phyloP scores from a whole-genome alignment of 1,140 invertebrate genomes.

The Drosophila mojavensis region DNA sequence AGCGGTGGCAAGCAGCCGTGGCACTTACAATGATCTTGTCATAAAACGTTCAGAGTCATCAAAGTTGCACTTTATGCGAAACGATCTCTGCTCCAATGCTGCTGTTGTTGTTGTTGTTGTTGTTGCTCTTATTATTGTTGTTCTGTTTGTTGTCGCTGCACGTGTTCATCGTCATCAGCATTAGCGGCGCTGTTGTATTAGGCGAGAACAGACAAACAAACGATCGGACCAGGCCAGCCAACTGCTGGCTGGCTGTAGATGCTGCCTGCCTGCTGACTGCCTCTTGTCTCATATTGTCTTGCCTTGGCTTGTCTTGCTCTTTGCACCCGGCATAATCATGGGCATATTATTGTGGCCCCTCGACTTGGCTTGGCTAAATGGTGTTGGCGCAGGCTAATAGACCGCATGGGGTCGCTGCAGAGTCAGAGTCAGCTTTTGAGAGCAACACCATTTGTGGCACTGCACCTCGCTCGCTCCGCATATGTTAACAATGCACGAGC shows the following conservation, averaged over 20 bases:
- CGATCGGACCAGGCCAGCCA: neutral
- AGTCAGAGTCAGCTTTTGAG: slow-evolving; percentile 15
- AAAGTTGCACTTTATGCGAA: slow-evolving; percentile 82
- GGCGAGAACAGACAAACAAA: slow-evolving; percentile 67
- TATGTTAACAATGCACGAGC: slow-evolving; percentile 12
- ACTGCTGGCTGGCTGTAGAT: neutral
- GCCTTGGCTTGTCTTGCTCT: slow-evolving; percentile 40
- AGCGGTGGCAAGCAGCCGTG: slow-evolving; percentile 3
- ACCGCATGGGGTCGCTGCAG: slow-evolving; percentile 62
- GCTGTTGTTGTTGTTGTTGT: slow-evolving; percentile 38
- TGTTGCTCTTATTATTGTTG: slow-evolving; percentile 25
- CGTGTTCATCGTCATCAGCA: slow-evolving; percentile 75
- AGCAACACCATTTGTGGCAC: neutral
- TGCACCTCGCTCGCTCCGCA: neutral
- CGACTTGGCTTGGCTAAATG: slow-evolving; percentile 54
- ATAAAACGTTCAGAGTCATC: slow-evolving; percentile 80
- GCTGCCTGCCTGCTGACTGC: neutral
- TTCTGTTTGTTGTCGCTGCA: slow-evolving; percentile 50
- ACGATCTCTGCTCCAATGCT: slow-evolving; percentile 44
- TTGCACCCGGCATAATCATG: slow-evolving; percentile 70
- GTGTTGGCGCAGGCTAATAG: slow-evolving; percentile 69
- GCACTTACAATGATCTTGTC: slow-evolving; percentile 70
- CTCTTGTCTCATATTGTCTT: slow-evolving; percentile 10
- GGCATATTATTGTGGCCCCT: slow-evolving; percentile 51
- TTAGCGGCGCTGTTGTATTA: slow-evolving; percentile 77